Evolutionary conservation across 2,797 vertebrate genomes (phyloP).

Genomic region (Acrossocheilus wenchowensis): DNA sequence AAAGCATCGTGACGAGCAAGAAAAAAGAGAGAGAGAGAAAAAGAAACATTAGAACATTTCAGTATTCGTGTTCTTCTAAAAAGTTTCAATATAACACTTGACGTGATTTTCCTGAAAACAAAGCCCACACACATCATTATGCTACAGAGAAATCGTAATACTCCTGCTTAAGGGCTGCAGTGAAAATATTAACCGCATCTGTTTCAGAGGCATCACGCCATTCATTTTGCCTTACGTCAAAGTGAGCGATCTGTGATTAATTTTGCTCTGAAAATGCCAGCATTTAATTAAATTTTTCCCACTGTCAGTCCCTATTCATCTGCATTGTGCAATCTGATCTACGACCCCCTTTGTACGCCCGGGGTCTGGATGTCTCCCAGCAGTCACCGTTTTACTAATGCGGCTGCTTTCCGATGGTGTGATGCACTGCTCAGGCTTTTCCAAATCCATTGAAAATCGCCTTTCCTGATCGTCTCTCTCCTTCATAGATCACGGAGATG

Average conservation of each 20-base stretch:
- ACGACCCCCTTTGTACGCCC: not conserved
- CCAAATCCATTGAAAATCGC: constrained; percentile 64
- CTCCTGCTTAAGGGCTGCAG: constrained; percentile 2
- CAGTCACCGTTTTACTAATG: constrained; percentile 36
- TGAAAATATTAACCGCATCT: constrained; percentile 26
- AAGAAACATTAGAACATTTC: constrained; percentile 16
- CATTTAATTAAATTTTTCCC: constrained; percentile 1
- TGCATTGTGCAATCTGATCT: constrained; percentile 35
- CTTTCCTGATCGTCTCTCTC: constrained; percentile 68
- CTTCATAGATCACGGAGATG: constrained; percentile 78
- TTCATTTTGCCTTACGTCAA: constrained; percentile 5
- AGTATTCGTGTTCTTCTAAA: not conserved
- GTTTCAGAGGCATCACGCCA: constrained; percentile 4
- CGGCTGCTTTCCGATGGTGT: constrained; percentile 7
- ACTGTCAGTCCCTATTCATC: constrained; percentile 33
- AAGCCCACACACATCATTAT: constrained; percentile 2
- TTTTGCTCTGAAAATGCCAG: constrained; percentile 15
- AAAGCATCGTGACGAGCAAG: not conserved
- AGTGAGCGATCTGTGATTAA: constrained; percentile 8
- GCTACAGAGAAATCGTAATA: not conserved
- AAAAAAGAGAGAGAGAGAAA: constrained; percentile 14
- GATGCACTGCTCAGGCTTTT: constrained; percentile 31
- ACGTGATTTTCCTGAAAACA: not conserved
- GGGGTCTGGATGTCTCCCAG: not conserved
- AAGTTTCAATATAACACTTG: not conserved